phyloP scores from a whole-genome alignment of 2,113 vertebrate species.

The Mustela nigripes region DNA sequence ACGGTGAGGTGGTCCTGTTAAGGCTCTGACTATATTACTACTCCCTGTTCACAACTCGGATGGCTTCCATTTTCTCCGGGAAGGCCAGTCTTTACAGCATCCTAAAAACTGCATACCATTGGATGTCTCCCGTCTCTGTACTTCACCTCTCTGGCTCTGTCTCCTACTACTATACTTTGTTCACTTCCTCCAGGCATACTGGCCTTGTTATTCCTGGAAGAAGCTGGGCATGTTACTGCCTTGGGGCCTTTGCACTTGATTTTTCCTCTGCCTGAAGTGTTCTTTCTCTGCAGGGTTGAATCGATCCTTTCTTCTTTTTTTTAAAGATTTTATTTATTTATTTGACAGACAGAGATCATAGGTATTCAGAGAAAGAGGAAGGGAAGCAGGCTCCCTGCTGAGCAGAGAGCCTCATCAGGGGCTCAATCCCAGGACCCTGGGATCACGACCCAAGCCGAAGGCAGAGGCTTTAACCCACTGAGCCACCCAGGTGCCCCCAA shows the following conservation, averaged over 20 bases:
- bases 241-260: neutral
- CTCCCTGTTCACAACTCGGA: neutral
- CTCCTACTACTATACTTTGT: neutral
- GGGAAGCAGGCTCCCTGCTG: too few species aligned
- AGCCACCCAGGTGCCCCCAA: too few species aligned
- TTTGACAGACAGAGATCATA: too few species aligned
- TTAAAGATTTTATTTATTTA: too few species aligned
- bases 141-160: neutral
- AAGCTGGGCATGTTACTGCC: neutral
- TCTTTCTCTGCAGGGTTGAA: neutral
- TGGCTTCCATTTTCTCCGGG: neutral
- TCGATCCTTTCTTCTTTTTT: neutral
- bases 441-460: too few species aligned
- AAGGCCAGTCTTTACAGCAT: neutral
- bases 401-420: too few species aligned
- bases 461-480: too few species aligned
- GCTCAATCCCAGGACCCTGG: too few species aligned
- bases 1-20: neutral
- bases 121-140: neutral
- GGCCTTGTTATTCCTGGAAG: conserved; percentile 12
- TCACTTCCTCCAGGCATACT: neutral
- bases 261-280: neutral
- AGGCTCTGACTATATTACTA: neutral
- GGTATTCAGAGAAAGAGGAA: too few species aligned
- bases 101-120: neutral